Base-by-base conservation (phyloP, 2,113 vertebrate species). In the Phrynosoma platyrhinos region DNA sequence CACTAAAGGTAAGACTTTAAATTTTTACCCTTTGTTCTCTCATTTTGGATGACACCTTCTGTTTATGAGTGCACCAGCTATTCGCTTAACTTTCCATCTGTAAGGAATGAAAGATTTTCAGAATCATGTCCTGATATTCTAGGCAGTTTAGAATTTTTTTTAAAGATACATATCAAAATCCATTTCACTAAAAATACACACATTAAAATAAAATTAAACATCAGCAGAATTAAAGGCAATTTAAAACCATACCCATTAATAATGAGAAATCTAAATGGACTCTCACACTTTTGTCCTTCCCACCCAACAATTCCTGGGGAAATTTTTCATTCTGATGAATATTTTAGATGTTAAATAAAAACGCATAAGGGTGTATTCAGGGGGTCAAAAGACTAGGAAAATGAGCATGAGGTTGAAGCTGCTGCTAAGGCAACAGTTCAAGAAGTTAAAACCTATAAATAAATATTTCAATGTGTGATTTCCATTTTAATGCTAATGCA, bases 401-500 rank as follows among this genome's bases (percentile, higher is more conserved):
- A 91, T 18, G 68, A 86, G 68, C n/a, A 75, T 79, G 83, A 85
- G 72, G 47, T 91, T 92, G 89, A 87, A 90, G 89, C 76, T 91
- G 80, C 86, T 64, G 10, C 52, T 62, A 47, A 0, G 84, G 81
- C 68, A 82, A 87, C 91, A 91, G 88, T 94, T 94, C 90, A 93
- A 89, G 88, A 90, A 86, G 86, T 86, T 93, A 90, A 78, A 71
- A 90, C 93, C 93, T 91, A 91, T 58, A 93, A 91, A 91, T 89
- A 92, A 92, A 85, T 83, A 90, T 92, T 75, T 80, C 90, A 91
- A 91, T 94, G 88, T 90, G 83, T 91, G 74, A 92, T 94, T 94
- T 94, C 89, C 86, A 86, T 0, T 1, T 92, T 91, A 89, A 82
- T 85, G 30, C 88, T 75, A 4, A 69, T 82, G 66, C 32, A 55